phyloP scores from a whole-genome alignment of 2,888 invertebrate genomes.

The Hydroisotoma schaefferi region DNA sequence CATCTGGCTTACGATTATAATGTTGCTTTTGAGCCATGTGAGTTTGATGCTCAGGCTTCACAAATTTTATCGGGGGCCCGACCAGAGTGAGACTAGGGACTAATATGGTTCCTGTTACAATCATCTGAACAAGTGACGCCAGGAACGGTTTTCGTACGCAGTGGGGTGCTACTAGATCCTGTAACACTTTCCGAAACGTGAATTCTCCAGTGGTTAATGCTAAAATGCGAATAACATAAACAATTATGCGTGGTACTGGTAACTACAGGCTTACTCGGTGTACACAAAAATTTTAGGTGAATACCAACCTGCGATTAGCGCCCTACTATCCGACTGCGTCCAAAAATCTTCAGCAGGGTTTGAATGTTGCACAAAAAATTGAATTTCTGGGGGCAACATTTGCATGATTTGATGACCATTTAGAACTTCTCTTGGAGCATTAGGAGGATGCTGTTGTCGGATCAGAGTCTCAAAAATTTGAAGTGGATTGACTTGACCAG shows the following conservation, averaged over 20 bases:
- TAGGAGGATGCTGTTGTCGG: not conserved
- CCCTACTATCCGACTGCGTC: not conserved
- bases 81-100: not conserved
- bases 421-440: conserved; percentile 8
- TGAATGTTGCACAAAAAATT: conserved; percentile 18
- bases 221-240: not conserved
- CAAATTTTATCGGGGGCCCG: not conserved
- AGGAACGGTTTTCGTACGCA: not conserved
- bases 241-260: not conserved
- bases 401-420: conserved; percentile 28
- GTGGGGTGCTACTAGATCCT: not conserved
- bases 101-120: not conserved
- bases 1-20: not conserved
- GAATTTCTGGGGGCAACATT: conserved; percentile 33
- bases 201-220: conserved; percentile 1
- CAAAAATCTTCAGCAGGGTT: conserved; percentile 4
- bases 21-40: not conserved
- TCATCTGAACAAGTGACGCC: conserved; percentile 2
- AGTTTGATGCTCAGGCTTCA: not conserved
- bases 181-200: not conserved
- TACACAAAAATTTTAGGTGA: not conserved
- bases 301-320: not conserved
- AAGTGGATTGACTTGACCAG: not conserved
- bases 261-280: not conserved
- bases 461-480: not conserved